Evolutionary conservation across 2,888 invertebrate genomes (phyloP).

Genomic region (Oscheius sp.): DNA sequence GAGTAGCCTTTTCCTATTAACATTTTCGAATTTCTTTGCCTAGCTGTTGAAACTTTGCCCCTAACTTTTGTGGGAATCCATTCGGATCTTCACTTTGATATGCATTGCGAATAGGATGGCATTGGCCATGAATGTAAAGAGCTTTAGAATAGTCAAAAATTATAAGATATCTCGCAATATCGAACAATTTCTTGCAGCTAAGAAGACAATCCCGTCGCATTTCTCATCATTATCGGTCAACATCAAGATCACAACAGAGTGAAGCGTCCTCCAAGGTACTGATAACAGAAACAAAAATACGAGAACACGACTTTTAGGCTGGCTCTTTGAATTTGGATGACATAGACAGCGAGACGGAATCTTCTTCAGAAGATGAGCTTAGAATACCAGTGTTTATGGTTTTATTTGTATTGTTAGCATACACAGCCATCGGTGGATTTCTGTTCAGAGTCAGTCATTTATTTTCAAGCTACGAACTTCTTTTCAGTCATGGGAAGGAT

Average conservation of each 20-base stretch:
- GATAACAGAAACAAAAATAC: background rate
- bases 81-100: constrained; percentile 3
- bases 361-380: constrained; percentile 60
- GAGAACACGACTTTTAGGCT: constrained; percentile 33
- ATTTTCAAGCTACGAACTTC: background rate
- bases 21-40: constrained; percentile 10
- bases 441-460: constrained; percentile 59
- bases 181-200: constrained; percentile 50
- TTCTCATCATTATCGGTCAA: constrained; percentile 62
- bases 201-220: constrained; percentile 68
- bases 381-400: constrained; percentile 72
- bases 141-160: background rate
- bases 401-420: constrained; percentile 68
- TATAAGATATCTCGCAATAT: background rate
- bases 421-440: constrained; percentile 72
- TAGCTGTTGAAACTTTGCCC: background rate
- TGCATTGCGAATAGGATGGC: constrained; percentile 28
- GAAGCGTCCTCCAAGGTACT: constrained; percentile 50
- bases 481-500: constrained; percentile 66
- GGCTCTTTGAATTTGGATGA: constrained; percentile 69
- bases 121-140: constrained; percentile 19
- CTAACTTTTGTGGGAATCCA: constrained; percentile 3
- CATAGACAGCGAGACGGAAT: constrained; percentile 60
- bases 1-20: constrained; percentile 1
- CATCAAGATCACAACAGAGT: constrained; percentile 59